phyloP scores from a whole-genome alignment of 2,113 vertebrate genomes.

The Dromas ardeola region DNA sequence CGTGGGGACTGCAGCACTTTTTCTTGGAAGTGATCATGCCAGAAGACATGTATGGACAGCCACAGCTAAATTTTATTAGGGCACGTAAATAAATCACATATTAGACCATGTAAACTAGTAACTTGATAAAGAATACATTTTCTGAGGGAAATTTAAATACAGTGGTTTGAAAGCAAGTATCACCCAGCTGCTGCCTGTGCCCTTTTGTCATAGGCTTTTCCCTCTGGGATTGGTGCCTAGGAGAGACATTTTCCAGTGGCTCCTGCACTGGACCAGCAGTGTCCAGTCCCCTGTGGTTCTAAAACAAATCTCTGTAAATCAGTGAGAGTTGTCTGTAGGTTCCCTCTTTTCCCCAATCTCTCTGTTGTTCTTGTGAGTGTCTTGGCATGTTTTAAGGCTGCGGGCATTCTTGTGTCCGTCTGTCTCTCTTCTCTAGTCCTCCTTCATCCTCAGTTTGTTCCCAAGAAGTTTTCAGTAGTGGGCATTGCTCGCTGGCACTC shows the following conservation, averaged over 20 bases:
- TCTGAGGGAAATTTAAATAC: not conserved
- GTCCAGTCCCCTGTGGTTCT: not conserved
- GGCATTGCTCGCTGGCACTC: rapidly evolving
- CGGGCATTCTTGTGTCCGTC: not conserved
- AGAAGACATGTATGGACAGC: not conserved
- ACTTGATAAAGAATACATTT: not conserved
- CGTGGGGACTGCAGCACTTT: not conserved
- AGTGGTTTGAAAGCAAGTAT: not conserved
- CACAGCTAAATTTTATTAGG: not conserved
- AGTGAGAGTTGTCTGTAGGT: not conserved
- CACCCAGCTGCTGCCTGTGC: not conserved
- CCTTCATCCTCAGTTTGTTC: not conserved
- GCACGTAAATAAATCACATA: not conserved
- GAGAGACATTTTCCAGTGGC: not conserved
- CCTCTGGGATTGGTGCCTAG: not conserved
- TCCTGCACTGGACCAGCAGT: not conserved
- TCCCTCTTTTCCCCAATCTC: rapidly evolving
- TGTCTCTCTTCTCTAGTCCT: not conserved
- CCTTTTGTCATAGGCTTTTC: not conserved
- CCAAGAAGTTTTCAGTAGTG: not conserved
- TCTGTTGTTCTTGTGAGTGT: not conserved
- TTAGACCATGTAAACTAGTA: not conserved
- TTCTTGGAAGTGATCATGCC: not conserved
- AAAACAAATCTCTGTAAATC: not conserved
- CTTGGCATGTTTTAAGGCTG: not conserved